phyloP scores from a whole-genome alignment of 2,113 vertebrate genomes.

The Anoura caudifer region DNA sequence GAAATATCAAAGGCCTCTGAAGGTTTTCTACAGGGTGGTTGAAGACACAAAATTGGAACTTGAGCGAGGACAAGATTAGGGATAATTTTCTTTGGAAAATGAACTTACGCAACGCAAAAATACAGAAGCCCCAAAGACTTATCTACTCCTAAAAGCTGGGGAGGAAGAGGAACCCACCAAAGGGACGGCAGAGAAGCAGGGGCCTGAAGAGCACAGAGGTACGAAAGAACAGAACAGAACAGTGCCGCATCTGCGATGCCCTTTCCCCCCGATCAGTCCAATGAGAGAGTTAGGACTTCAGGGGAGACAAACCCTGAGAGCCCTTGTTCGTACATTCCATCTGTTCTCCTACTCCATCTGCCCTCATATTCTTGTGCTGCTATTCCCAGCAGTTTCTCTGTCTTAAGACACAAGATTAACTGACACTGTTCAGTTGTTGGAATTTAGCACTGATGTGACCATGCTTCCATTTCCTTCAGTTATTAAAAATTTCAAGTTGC shows the following conservation, averaged over 20 bases:
- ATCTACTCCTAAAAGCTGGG: background rate
- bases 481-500: background rate
- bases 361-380: background rate
- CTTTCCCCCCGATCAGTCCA: rapidly evolving
- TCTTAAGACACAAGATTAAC: background rate
- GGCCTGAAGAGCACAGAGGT: background rate
- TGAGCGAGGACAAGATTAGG: background rate
- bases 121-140: background rate
- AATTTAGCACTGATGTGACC: background rate
- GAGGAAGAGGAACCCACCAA: background rate
- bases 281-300: background rate
- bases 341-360: background rate
- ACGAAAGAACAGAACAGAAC: background rate
- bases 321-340: background rate
- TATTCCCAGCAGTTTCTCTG: background rate
- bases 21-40: background rate
- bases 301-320: background rate
- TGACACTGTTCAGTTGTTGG: background rate
- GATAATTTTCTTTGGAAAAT: background rate
- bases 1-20: background rate
- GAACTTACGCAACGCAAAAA: background rate
- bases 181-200: background rate
- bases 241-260: background rate
- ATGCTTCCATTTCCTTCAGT: background rate
- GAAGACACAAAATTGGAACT: background rate